These are phyloP conservation scores for Anoplius nigerrimus DNA, from an alignment of 2,888 invertebrate species.

Conservation along the genomic window DNA sequence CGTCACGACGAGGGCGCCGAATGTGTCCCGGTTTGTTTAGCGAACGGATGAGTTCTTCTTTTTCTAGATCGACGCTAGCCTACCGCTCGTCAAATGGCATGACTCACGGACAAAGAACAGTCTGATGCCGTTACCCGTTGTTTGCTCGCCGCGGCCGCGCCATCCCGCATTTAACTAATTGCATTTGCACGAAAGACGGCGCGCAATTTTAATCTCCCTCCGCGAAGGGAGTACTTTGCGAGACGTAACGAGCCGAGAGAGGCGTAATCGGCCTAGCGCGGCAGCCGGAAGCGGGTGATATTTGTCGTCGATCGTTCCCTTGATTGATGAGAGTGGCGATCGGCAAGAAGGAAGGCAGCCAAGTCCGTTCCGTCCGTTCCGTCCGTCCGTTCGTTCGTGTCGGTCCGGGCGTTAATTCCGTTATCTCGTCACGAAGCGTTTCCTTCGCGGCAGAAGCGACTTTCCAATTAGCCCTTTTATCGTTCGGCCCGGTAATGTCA, in stretches of 20 bases:
- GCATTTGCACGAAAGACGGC: slow-evolving; percentile 39
- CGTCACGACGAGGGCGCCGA: slow-evolving; percentile 51
- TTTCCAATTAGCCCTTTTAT: too few species aligned
- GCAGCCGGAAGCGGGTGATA: too few species aligned
- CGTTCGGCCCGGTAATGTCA: too few species aligned
- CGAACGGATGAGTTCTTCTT: slow-evolving; percentile 45
- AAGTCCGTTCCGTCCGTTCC: too few species aligned
- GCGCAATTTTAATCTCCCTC: not conserved
- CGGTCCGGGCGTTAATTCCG: too few species aligned
- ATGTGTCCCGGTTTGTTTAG: slow-evolving; percentile 50
- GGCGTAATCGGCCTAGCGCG: not conserved
- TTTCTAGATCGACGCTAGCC: slow-evolving; percentile 17
- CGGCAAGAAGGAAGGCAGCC: too few species aligned
- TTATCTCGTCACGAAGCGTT: too few species aligned
- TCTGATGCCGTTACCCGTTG: slow-evolving; percentile 23
- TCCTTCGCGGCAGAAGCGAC: too few species aligned
- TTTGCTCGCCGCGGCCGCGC: slow-evolving; percentile 40
- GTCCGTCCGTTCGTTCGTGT: too few species aligned
- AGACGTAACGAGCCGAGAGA: not conserved
- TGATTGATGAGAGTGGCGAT: too few species aligned
- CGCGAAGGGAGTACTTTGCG: too few species aligned
- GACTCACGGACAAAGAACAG: slow-evolving; percentile 13
- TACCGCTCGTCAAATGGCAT: slow-evolving; percentile 9
- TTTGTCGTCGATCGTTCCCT: too few species aligned
- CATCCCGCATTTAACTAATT: slow-evolving; percentile 53